Evolutionary conservation across 2,888 invertebrate species (phyloP), one percentile per base, ranked within the genome.

Genomic region (Drosophila barbarae): DNA sequence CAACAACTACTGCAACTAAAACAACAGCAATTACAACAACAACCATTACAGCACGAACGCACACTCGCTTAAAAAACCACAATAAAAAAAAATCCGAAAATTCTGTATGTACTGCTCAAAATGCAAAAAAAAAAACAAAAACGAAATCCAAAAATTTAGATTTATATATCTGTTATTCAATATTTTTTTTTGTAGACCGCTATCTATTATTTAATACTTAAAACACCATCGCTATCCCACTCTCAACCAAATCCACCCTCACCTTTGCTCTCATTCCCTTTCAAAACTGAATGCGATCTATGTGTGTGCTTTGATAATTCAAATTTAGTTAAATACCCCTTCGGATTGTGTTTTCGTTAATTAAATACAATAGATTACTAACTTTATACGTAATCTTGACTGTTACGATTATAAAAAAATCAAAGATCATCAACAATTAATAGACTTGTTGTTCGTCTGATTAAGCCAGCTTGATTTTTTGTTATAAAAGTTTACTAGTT

Each of bases 21-120:
- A 54, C 41, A 44, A 50, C 36, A 53, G 50, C 60, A 53, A 69
- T 36, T 12, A 73, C 64, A 73, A 34, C 54, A 51, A 69, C 53
- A 71, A 61, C 21, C 58, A 63, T 61, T 41, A 58, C 34, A 63
- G 69, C 47, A 55, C 68, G 64, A 47, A 65, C 68, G 64, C 64
- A 67, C 64, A 68, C 69, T 49, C 56, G 65, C 65, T 65, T 65
- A 35, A 42, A 34, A 49, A 49, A 49, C 35, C 47, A 49, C 41
- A 56, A 42, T 28, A 10, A 42, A 42, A 42, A 42, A 42, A 21
- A 18, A 21, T 7, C 42, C 42, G 26, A 32, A 55, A 42, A 67
- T 63, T 81, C 77, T 85, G 73, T 78, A 80, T 75, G 75, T 74
- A 76, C 71, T 71, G 74, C 76, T 52, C 51, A 46, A 52, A 52